Percentiles rank a stretch among this genome's conserved stretches.
Conservation (phyloP, 2,797 vertebrate genomes). For the Sphenopsis melanotis region DNA sequence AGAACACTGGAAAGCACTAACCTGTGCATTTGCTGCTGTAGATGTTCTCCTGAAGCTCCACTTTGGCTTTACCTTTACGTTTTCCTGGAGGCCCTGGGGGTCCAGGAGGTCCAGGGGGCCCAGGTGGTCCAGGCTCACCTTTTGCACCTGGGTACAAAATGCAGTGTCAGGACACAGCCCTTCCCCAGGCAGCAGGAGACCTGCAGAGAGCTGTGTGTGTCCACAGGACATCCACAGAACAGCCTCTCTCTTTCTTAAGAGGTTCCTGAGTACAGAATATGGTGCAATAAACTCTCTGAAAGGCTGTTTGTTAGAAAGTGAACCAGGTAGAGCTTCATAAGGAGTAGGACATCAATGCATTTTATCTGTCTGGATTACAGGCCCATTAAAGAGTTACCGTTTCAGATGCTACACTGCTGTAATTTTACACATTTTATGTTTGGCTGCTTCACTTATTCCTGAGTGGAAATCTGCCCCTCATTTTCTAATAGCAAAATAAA, state of each 20-base stretch:
- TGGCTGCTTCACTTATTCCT: background rate
- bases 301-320: background rate
- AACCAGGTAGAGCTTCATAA: background rate
- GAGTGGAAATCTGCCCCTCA: background rate
- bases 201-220: rapidly evolving
- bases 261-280: background rate
- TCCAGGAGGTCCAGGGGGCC: slow-evolving; percentile 83
- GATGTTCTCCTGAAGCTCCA: slow-evolving; percentile 71
- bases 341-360: background rate
- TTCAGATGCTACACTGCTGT: background rate
- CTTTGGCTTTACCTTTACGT: slow-evolving; percentile 81
- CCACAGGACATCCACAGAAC: background rate
- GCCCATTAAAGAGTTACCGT: background rate
- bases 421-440: background rate
- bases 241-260: background rate
- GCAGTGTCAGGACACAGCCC: background rate
- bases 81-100: slow-evolving; percentile 75
- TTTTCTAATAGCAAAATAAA: background rate
- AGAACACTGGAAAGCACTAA: background rate
- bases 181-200: background rate
- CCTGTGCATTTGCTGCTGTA: slow-evolving; percentile 75
- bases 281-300: background rate
- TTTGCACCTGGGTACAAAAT: slow-evolving; percentile 71
- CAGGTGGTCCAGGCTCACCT: slow-evolving; percentile 79
- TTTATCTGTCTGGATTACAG: background rate